Base-by-base conservation (phyloP, 1,140 invertebrate genomes). In the Yoshiicerus persimilis region DNA sequence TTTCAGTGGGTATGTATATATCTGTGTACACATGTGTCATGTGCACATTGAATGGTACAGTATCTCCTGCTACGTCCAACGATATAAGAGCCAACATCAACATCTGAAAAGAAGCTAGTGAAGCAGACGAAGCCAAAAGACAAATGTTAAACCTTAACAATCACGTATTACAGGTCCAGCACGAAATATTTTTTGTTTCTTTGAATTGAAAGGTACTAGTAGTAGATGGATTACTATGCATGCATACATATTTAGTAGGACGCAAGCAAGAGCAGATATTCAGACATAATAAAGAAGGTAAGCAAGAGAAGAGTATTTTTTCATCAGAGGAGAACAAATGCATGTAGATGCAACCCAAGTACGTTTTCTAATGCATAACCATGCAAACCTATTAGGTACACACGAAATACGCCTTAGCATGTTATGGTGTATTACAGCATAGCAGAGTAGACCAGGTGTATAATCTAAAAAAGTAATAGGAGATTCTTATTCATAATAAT, bases 401-500 rank as follows among this genome's bases (percentile, higher is more conserved):
- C n/a, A n/a, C n/a, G n/a, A n/a, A n/a, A n/a, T n/a, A n/a, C n/a
- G n/a, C n/a, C n/a, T n/a, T n/a, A n/a, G n/a, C n/a, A n/a, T n/a
- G n/a, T n/a, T n/a, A n/a, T n/a, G n/a, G n/a, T n/a, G n/a, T n/a
- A n/a, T n/a, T n/a, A n/a, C n/a, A n/a, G n/a, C n/a, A 2, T 47
- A 47, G 10, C 20, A 23, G n/a, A 27, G 9, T 23, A 23, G 30
- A 11, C 27, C 64, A 70, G 25, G 66, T 30, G 11, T 80, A 80
- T 36, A 36, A 80, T 34, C 30, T 34, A 80, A 80, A 80, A 38
- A 80, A 30, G n/a, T n/a, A n/a, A n/a, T n/a, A 80, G 75, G 32
- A 32, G 30, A 32, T 80, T 80, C 75, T 80, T 80, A 80, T 80
- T 80, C 75, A 80, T 80, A 80, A 80, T 80, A 80, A 80, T 80